Evolutionary conservation across 37 sponge, comb jelly and placozoan species (phyloP).

Genomic region (Beroe forskalii): DNA sequence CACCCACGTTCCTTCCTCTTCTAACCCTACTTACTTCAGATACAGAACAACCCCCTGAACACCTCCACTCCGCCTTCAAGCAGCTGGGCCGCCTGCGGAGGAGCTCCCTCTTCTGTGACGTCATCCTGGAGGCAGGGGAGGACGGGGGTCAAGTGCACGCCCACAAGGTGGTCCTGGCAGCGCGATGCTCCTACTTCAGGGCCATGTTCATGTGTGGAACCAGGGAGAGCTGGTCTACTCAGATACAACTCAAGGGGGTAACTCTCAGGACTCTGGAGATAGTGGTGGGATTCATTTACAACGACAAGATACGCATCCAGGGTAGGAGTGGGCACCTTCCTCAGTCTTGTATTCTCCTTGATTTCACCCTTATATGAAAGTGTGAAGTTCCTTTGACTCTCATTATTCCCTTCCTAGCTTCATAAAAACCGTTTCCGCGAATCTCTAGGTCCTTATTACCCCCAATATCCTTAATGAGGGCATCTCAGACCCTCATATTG

Average conservation of each 20-base stretch:
- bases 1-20: no score
- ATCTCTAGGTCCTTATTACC: no score
- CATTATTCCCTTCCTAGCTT: no score
- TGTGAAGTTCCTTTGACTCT: no score
- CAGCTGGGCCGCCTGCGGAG: constrained; percentile 38
- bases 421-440: no score
- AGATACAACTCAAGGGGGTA: constrained; percentile 25
- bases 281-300: constrained; percentile 30
- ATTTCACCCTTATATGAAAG: no score
- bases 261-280: constrained; percentile 12
- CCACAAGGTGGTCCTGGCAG: constrained; percentile 55
- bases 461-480: no score
- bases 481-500: no score
- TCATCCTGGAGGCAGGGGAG: constrained; percentile 25
- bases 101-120: constrained; percentile 60
- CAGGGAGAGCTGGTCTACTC: constrained; percentile 14
- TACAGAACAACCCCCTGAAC: constrained; percentile 26
- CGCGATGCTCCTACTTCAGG: constrained; percentile 39
- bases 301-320: constrained; percentile 22
- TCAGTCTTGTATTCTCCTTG: no score
- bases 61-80: constrained; percentile 52
- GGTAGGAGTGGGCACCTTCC: background rate
- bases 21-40: background rate
- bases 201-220: constrained; percentile 66
- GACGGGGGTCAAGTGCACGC: constrained; percentile 35